Percentiles rank a stretch among this genome's conserved stretches.
These are phyloP conservation scores for Branchipolynoe longqiensis DNA, from an alignment of 2,888 invertebrate species.

Conservation along the genomic window DNA sequence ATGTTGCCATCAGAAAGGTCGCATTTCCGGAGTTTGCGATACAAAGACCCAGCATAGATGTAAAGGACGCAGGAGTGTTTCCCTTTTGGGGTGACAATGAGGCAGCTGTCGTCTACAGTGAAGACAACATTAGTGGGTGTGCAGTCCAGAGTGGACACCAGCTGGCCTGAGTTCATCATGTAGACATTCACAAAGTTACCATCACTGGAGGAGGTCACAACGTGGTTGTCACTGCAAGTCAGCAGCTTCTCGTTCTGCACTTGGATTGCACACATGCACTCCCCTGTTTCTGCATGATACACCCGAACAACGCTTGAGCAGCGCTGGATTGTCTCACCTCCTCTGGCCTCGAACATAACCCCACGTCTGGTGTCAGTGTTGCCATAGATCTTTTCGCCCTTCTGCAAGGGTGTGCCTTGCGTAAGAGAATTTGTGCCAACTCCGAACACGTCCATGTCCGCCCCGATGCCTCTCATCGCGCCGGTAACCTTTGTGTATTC, in stretches of 20 bases:
- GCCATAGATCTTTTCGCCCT: slow-evolving; percentile 28
- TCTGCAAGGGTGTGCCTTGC: slow-evolving; percentile 16
- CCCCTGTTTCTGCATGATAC: slow-evolving; percentile 1
- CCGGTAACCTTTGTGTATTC: slow-evolving; percentile 22
- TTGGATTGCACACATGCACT: neutral
- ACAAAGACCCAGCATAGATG: neutral
- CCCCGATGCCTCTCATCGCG: slow-evolving; percentile 3
- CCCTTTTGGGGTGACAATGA: neutral
- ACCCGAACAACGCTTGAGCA: slow-evolving; percentile 28
- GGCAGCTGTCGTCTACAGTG: slow-evolving; percentile 9
- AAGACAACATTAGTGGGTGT: slow-evolving; percentile 11
- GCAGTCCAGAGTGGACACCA: slow-evolving; percentile 5
- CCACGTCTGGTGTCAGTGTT: slow-evolving; percentile 27
- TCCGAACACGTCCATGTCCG: neutral
- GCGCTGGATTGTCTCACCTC: slow-evolving; percentile 34
- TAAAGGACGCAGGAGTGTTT: neutral
- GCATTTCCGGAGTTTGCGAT: slow-evolving; percentile 15
- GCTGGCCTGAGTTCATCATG: neutral
- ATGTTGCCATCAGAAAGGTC: slow-evolving; percentile 5
- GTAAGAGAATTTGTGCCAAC: slow-evolving; percentile 18
- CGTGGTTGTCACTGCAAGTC: neutral
- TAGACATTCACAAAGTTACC: slow-evolving; percentile 27
- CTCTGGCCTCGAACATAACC: slow-evolving; percentile 18
- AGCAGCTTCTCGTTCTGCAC: slow-evolving; percentile 24
- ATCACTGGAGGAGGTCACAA: slow-evolving; percentile 13